Percentiles rank a stretch among this genome's conserved stretches.
phyloP scores from a whole-genome alignment of 2,797 vertebrate genomes.

The Podarcis siculus region DNA sequence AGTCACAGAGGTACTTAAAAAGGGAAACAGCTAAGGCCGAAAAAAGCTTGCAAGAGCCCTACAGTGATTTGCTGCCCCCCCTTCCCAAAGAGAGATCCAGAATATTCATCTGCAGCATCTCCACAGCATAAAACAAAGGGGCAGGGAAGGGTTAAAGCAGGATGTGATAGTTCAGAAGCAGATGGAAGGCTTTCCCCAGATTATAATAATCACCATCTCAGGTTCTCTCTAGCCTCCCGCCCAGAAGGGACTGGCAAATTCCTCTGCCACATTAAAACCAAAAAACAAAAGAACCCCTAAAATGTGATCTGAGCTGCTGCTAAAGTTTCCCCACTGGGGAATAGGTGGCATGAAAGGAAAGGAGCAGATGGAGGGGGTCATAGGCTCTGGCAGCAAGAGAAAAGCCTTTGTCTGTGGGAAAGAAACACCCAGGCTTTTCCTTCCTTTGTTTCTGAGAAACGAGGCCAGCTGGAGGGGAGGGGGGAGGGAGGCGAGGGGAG shows the following conservation, averaged over 20 bases:
- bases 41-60: neutral
- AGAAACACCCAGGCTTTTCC: constrained; percentile 65
- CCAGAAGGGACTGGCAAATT: constrained; percentile 24
- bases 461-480: constrained; percentile 66
- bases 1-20: neutral
- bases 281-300: constrained; percentile 51
- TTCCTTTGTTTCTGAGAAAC: constrained; percentile 76
- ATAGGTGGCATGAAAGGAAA: constrained; percentile 37
- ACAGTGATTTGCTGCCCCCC: rapidly evolving
- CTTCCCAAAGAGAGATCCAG: neutral
- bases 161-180: constrained; percentile 23
- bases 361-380: constrained; percentile 61
- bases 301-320: constrained; percentile 50
- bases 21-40: neutral
- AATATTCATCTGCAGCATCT: neutral
- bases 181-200: constrained; percentile 36
- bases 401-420: constrained; percentile 59
- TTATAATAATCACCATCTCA: neutral
- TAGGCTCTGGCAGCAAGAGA: constrained; percentile 9
- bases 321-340: constrained; percentile 3
- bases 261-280: neutral
- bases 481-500: constrained; percentile 16
- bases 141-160: neutral
- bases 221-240: neutral
- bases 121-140: rapidly evolving